Base-by-base conservation (phyloP, 2,113 vertebrate species). In the Gadus macrocephalus region DNA sequence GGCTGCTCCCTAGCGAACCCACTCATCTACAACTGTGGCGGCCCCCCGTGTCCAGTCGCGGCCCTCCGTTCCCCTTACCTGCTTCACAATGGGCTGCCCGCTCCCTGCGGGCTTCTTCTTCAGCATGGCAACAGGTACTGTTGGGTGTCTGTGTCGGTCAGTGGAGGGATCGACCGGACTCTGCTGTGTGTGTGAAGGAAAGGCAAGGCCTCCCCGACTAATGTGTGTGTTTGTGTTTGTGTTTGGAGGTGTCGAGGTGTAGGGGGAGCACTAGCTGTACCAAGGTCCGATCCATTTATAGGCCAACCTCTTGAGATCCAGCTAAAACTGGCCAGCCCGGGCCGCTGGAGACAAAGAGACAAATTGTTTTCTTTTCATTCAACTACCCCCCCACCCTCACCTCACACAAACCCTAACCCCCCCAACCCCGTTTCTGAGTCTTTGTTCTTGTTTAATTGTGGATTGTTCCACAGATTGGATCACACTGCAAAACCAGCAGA, bases 361-460 rank as follows among this genome's bases (percentile, higher is more conserved):
- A 49, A 75, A 83, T 82, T 78, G 81, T 86, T 82, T 65, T 66
- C 58, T 53, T 66, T 81, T 60, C 68, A 73, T 79, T 75, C 61
- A 42, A 61, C 74, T 67, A 63, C 19, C 3, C 20, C 1, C 20
- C 20, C 20, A 20, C 20, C 20, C 20, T 20, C 1, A 49, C 42
- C 38, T 8, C 38, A 49, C 42, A 49, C 42, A 49, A 9, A 49
- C 42, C 42, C 42, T 9, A 49, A 14, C 42, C 42, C 42, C 42
- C 8, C 42, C 42, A 9, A 49, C 42, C 58, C 22, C 67, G 25
- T 64, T 25, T 35, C 71, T 61, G 76, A 66, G 67, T 77, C 72
- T 62, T 56, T 83, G 72, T 81, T 73, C 63, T 75, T 70, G 66
- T 74, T 78, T 85, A 70, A 81, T 85, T 80, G 82, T 85, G 53